Percentiles rank a stretch among this genome's conserved stretches.
These are phyloP conservation scores for Notoglanidium macrostoma DNA, from an alignment of 2,797 vertebrate genomes.

Conservation along the genomic window DNA sequence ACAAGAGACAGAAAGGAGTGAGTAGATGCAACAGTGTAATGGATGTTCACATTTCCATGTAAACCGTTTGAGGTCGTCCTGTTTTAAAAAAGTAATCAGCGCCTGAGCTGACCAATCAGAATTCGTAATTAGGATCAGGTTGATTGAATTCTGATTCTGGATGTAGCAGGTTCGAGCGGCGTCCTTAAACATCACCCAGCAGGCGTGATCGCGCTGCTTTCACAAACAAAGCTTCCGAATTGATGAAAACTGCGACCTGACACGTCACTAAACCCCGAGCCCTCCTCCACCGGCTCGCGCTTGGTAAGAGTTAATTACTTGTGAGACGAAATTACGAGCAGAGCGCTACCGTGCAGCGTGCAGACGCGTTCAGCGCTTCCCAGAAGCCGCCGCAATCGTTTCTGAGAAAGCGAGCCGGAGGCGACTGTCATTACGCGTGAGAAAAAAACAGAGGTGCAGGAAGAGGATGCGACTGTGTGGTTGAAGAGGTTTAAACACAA, in stretches of 20 bases:
- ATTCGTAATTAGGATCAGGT: no score
- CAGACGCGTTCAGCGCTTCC: not conserved
- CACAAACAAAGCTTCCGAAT: not conserved
- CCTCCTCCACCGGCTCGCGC: not conserved
- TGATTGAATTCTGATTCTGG: no score
- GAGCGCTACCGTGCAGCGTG: not conserved
- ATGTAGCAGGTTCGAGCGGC: not conserved
- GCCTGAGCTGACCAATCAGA: not conserved
- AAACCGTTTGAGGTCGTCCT: not conserved
- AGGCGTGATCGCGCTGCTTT: not conserved
- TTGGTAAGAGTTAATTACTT: not conserved
- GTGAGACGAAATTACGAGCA: not conserved
- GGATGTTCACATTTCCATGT: no score
- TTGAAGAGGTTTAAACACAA: conserved; percentile 25
- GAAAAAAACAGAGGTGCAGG: conserved; percentile 16
- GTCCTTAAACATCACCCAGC: no score
- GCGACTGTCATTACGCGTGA: not conserved
- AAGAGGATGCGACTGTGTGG: conserved; percentile 31
- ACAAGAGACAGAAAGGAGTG: not conserved
- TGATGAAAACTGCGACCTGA: not conserved
- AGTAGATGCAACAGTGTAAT: not conserved
- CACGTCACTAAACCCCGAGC: no score
- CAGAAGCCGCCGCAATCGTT: conserved; percentile 32
- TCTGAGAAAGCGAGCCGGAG: conserved; percentile 37
- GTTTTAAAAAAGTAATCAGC: not conserved